A percentile compares a stretch with the other conserved stretches of the same genome.
phyloP scores from a whole-genome alignment of 2,113 vertebrate species.

The Tetraodon nigroviridis region DNA sequence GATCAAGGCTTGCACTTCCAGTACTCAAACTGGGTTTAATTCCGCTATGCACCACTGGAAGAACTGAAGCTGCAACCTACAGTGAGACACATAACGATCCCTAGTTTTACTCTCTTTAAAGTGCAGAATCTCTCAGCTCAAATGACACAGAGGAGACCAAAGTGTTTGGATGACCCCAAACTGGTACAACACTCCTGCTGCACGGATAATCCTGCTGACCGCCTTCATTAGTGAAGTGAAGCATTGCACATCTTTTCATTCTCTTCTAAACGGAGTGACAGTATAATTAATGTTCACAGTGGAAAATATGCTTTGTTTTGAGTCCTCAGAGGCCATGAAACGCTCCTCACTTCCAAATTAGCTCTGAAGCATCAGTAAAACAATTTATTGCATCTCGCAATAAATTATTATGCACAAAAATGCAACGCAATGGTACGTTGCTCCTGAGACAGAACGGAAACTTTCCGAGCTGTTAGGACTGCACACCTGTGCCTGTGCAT shows the following conservation, averaged over 20 bases:
- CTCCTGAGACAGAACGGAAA: conserved; percentile 23
- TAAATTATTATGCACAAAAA: neutral
- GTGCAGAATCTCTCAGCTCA: conserved; percentile 14
- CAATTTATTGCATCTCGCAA: neutral
- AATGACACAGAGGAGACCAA: conserved; percentile 20
- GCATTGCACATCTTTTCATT: neutral
- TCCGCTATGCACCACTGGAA: conserved; percentile 26
- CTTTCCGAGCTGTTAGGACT: conserved; percentile 39
- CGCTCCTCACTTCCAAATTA: conserved; percentile 20
- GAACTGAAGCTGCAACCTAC: conserved; percentile 25
- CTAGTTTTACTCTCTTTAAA: conserved; percentile 52
- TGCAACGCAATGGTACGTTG: conserved; percentile 8
- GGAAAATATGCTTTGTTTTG: conserved; percentile 19
- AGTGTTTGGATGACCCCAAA: conserved; percentile 8
- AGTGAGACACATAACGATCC: conserved; percentile 49
- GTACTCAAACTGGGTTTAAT: conserved; percentile 41
- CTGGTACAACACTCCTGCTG: no score
- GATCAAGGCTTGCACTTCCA: conserved; percentile 38
- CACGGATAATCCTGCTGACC: no score
- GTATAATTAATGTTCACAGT: conserved; percentile 37
- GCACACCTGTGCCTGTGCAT: conserved; percentile 47
- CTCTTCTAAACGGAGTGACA: conserved; percentile 25
- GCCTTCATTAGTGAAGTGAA: no score
- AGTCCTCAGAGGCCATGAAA: conserved; percentile 15
- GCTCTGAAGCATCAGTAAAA: conserved; percentile 1